A percentile compares a stretch with the other conserved stretches of the same genome.
phyloP scores from a whole-genome alignment of 2,797 vertebrate species.

The Dicrostonyx torquatus region DNA sequence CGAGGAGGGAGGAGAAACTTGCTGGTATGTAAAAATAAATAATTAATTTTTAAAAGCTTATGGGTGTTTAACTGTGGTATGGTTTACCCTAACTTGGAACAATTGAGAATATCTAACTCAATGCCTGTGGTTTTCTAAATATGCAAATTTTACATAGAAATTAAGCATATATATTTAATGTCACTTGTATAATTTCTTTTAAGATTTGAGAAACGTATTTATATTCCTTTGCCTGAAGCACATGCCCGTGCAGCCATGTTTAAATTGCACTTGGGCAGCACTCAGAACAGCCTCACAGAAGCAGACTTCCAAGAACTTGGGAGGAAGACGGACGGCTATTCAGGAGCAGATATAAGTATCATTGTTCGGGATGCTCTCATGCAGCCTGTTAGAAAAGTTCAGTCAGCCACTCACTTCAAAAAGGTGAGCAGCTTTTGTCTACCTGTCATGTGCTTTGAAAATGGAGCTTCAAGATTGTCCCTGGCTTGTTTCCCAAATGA shows the following conservation, averaged over 20 bases:
- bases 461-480: background rate
- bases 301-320: constrained; percentile 92
- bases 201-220: constrained; percentile 99
- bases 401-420: constrained; percentile 98
- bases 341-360: constrained; percentile 96
- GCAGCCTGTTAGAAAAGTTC: constrained; percentile 98
- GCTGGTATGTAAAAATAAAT: too few species aligned
- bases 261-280: constrained; percentile 94
- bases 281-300: constrained; percentile 90
- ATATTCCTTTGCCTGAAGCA: constrained; percentile 97
- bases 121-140: constrained; percentile 6
- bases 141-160: constrained; percentile 43
- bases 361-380: constrained; percentile 98
- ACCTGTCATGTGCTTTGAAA: background rate
- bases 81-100: background rate
- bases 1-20: too few species aligned
- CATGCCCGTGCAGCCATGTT: constrained; percentile 96
- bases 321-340: constrained; percentile 94
- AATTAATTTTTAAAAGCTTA: too few species aligned
- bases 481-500: background rate
- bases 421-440: constrained; percentile 84
- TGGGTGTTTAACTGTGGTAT: background rate
- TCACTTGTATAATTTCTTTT: constrained; percentile 33
- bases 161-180: background rate
- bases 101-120: constrained; percentile 19